Evolutionary conservation across 2,888 invertebrate genomes (phyloP).

Genomic region (Ophion ventricosus): DNA sequence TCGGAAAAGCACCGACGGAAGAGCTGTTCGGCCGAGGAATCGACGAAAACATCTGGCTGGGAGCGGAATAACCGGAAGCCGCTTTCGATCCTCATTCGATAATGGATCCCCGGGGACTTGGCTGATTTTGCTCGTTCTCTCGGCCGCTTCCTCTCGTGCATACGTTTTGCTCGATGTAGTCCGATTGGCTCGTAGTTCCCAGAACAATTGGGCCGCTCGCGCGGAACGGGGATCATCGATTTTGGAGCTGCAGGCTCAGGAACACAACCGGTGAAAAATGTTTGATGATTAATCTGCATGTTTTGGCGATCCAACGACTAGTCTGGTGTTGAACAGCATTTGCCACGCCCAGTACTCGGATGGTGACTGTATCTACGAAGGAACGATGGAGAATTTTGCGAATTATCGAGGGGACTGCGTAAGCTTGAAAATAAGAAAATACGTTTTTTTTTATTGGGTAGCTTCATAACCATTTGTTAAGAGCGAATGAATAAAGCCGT

Average conservation of each 20-base stretch:
- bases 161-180: neutral
- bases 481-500: too few relatives aligned
- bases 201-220: constrained; percentile 54
- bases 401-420: too few relatives aligned
- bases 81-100: constrained; percentile 50
- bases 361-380: too few relatives aligned
- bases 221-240: constrained; percentile 41
- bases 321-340: too few relatives aligned
- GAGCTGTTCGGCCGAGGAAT: constrained; percentile 27
- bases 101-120: constrained; percentile 35
- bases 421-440: too few relatives aligned
- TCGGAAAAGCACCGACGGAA: constrained; percentile 38
- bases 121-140: constrained; percentile 1
- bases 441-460: too few relatives aligned
- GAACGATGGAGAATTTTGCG: too few relatives aligned
- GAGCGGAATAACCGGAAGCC: constrained; percentile 41
- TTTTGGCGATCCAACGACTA: neutral
- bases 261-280: neutral
- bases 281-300: neutral
- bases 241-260: constrained; percentile 17
- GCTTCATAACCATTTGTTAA: too few relatives aligned
- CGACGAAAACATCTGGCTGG: constrained; percentile 49
- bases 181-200: constrained; percentile 57
- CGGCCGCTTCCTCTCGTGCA: neutral
- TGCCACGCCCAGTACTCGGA: too few relatives aligned